phyloP scores from a whole-genome alignment of 1,140 invertebrate species.

The Leptoteleia sp. region DNA sequence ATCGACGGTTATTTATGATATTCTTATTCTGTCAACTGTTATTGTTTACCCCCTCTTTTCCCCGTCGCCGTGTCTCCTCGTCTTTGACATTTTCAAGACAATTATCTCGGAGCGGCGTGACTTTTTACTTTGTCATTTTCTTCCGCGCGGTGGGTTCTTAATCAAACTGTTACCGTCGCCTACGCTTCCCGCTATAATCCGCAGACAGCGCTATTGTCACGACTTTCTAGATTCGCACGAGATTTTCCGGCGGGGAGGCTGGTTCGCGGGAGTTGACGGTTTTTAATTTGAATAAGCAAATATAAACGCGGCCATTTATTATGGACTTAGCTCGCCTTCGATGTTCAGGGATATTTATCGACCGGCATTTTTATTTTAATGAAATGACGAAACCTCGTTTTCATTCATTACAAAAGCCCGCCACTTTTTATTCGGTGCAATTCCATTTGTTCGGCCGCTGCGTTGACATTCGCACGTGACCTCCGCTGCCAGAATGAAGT shows the following conservation, averaged over 20 bases:
- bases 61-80: conserved; percentile 58
- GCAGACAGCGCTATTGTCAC: conserved; percentile 56
- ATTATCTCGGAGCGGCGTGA: conserved; percentile 60
- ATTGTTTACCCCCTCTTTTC: conserved; percentile 61
- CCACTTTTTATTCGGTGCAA: conserved; percentile 9
- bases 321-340: background rate
- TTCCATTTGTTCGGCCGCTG: background rate
- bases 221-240: conserved; percentile 63
- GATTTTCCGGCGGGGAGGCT: conserved; percentile 47
- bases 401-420: conserved; percentile 18
- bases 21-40: conserved; percentile 58
- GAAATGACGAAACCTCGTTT: conserved; percentile 5
- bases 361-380: conserved; percentile 23
- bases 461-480: background rate
- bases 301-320: conserved; percentile 13
- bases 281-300: conserved; percentile 14
- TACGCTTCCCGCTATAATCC: conserved; percentile 64
- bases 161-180: conserved; percentile 74
- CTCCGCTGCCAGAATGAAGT: conserved; percentile 1
- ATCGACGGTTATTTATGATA: conserved; percentile 58
- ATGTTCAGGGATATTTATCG: no score
- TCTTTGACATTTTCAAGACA: conserved; percentile 74
- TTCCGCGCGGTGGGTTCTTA: conserved; percentile 67
- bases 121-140: conserved; percentile 65
- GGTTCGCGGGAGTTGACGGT: background rate